Percentiles rank a stretch among this genome's conserved stretches.
phyloP scores from a whole-genome alignment of 2,113 vertebrate species.

The Pelvicachromis taeniatus region DNA sequence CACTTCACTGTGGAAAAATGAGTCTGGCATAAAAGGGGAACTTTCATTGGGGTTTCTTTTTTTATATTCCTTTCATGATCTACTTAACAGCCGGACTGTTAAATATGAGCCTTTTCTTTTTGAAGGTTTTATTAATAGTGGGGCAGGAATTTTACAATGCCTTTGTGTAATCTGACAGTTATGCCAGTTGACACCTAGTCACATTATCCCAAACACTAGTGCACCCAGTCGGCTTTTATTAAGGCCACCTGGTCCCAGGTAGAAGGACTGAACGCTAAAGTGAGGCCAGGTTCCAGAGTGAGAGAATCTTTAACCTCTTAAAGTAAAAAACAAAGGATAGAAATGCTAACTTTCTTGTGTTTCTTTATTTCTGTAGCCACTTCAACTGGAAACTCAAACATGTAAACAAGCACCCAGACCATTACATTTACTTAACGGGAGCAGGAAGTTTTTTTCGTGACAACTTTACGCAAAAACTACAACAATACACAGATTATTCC shows the following conservation, averaged over 20 bases:
- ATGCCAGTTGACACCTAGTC: constrained; percentile 51
- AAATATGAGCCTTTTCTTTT: constrained; percentile 60
- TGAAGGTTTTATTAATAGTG: constrained; percentile 53
- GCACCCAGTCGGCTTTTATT: constrained; percentile 46
- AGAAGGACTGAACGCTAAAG: not conserved
- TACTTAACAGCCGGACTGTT: constrained; percentile 47
- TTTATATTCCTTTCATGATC: constrained; percentile 57
- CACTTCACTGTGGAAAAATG: constrained; percentile 57
- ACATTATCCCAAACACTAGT: constrained; percentile 57
- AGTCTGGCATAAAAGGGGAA: constrained; percentile 58
- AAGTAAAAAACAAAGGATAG: not conserved
- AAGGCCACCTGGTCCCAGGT: constrained; percentile 54
- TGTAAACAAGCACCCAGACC: not conserved
- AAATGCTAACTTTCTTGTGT: not conserved
- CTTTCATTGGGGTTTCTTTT: constrained; percentile 53
- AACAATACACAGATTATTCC: not conserved
- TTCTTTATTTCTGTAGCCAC: not conserved
- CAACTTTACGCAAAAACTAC: not conserved
- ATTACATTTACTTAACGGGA: not conserved
- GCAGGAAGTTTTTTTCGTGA: not conserved
- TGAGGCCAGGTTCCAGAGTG: not conserved
- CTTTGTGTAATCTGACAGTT: constrained; percentile 51
- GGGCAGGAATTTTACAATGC: constrained; percentile 41
- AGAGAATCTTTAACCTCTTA: not conserved
- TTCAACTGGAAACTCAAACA: not conserved